A percentile compares a stretch with the other conserved stretches of the same genome.
Conservation (phyloP, 1,140 invertebrate species). For the Asbolus verrucosus region DNA sequence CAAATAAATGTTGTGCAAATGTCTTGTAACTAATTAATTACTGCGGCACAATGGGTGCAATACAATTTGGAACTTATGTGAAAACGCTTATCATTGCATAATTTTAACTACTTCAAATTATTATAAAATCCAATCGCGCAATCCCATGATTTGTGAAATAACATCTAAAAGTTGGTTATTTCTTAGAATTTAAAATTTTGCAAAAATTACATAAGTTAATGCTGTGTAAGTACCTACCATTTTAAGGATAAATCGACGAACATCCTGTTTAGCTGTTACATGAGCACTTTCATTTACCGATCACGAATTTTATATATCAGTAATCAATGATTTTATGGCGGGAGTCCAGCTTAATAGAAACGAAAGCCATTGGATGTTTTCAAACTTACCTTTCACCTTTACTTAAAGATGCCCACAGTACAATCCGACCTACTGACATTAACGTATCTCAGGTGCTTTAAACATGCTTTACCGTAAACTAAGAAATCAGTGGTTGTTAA, state of each 20-base stretch:
- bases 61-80: too few species aligned
- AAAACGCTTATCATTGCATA: too few species aligned
- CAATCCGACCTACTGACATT: conserved; percentile 40
- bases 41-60: too few species aligned
- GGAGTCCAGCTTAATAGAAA: too few species aligned
- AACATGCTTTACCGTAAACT: conserved; percentile 39
- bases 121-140: too few species aligned
- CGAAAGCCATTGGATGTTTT: too few species aligned
- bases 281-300: conserved; percentile 19
- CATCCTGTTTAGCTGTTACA: conserved; percentile 1
- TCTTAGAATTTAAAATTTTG: neutral
- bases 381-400: conserved; percentile 48
- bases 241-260: neutral
- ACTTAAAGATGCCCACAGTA: conserved; percentile 27
- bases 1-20: too few species aligned
- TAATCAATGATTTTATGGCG: conserved; percentile 10
- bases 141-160: too few species aligned
- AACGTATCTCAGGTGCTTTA: conserved; percentile 11
- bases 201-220: conserved; percentile 2
- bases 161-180: too few species aligned
- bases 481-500: conserved; percentile 16
- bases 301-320: conserved; percentile 1
- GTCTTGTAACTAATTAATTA: too few species aligned
- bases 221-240: neutral
- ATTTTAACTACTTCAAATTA: too few species aligned